These are phyloP conservation scores for Apostichopus parvimensis DNA, from an alignment of 35 echinoderm and acorn worm species.

Conservation along the genomic window DNA sequence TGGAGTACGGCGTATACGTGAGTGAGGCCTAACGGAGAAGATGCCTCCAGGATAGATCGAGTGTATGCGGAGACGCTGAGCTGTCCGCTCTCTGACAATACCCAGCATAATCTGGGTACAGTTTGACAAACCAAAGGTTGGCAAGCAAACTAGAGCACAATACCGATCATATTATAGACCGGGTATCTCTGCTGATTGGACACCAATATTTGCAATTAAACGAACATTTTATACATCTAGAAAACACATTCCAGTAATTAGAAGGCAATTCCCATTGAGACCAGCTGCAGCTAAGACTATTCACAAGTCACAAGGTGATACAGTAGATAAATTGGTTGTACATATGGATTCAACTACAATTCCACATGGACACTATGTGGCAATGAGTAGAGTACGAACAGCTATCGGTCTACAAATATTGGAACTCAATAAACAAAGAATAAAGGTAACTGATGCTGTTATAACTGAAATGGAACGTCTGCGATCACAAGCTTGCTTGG, in stretches of 20 bases:
- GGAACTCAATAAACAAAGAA: not conserved
- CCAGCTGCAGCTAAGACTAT: conserved; percentile 52
- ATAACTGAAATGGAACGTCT: not conserved
- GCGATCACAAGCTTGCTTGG: not conserved
- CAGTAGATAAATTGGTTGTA: conserved; percentile 16
- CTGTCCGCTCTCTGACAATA: not conserved
- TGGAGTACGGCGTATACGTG: too few relatives aligned
- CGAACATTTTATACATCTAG: too few relatives aligned
- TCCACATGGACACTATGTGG: not conserved
- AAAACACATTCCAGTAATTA: too few relatives aligned
- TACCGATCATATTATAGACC: not conserved
- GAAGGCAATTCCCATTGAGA: conserved; percentile 56
- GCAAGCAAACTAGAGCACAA: conserved; percentile 1
- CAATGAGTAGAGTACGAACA: not conserved
- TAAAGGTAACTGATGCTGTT: not conserved
- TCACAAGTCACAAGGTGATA: conserved; percentile 58
- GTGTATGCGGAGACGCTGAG: too few relatives aligned
- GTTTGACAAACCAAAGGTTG: conserved; percentile 25
- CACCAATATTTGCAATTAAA: too few relatives aligned
- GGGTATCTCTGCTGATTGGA: too few relatives aligned
- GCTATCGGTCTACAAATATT: not conserved
- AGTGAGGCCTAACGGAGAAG: too few relatives aligned
- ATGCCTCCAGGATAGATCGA: too few relatives aligned
- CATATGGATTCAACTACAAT: not conserved
- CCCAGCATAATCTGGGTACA: conserved; percentile 20